Percentiles rank a stretch among this genome's conserved stretches.
Conservation (phyloP, 2,888 invertebrate species). For the Proisotoma minuta region DNA sequence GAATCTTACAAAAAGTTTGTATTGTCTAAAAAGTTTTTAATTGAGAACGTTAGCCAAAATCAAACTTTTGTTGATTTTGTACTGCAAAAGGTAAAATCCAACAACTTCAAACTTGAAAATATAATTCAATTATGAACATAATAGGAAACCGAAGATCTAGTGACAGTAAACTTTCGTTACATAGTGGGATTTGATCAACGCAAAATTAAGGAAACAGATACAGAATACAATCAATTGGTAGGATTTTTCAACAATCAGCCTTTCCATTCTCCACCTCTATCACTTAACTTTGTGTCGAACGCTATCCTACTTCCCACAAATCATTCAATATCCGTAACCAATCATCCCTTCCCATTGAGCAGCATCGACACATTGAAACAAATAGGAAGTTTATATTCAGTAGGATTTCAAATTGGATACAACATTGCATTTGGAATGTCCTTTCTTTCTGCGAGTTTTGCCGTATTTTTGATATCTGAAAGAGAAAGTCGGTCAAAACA, state of each 20-base stretch:
- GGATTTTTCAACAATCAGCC: conserved; percentile 74
- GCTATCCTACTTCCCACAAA: conserved; percentile 52
- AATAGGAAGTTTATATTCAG: conserved; percentile 11
- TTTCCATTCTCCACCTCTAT: conserved; percentile 66
- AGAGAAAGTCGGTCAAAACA: conserved; percentile 64
- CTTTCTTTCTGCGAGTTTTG: conserved; percentile 54
- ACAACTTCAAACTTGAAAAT: too few species aligned
- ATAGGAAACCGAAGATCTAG: conserved; percentile 33
- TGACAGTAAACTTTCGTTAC: conserved; percentile 41
- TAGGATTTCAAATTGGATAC: conserved; percentile 49
- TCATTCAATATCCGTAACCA: conserved; percentile 54
- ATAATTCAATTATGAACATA: too few species aligned
- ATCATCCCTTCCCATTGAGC: conserved; percentile 66
- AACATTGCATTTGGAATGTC: conserved; percentile 65
- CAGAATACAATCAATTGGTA: conserved; percentile 30
- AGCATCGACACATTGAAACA: conserved; percentile 55
- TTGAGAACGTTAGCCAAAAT: conserved; percentile 32
- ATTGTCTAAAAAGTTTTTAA: conserved; percentile 19
- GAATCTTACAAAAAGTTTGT: conserved; percentile 36
- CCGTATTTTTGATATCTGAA: conserved; percentile 61
- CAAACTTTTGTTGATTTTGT: conserved; percentile 34
- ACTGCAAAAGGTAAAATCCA: not conserved
- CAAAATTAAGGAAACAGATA: conserved; percentile 12
- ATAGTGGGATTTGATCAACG: conserved; percentile 45
- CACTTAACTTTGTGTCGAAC: conserved; percentile 62